Percentiles rank a stretch among this genome's conserved stretches.
phyloP scores from a whole-genome alignment of 2,113 vertebrate genomes.

The Nansenia antarctica region DNA sequence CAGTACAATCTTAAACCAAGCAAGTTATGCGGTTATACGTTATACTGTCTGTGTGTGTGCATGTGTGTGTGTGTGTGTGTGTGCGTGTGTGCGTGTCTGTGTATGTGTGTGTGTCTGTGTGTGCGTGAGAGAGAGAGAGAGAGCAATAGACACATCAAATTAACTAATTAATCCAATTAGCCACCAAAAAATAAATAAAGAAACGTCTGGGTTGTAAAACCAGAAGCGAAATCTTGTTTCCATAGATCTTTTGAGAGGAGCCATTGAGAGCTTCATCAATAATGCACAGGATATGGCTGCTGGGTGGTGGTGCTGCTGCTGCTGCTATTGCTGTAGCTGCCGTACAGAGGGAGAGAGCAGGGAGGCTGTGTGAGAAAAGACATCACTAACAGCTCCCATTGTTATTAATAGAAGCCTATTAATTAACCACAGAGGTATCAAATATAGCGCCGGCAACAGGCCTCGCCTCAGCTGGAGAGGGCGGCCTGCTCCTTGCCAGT shows the following conservation, averaged over 20 bases:
- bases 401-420: slow-evolving; percentile 77
- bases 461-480: slow-evolving; percentile 58
- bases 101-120: not conserved
- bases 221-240: slow-evolving; percentile 31
- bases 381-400: slow-evolving; percentile 60
- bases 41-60: too few relatives aligned
- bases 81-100: not conserved
- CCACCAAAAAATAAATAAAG: too few relatives aligned
- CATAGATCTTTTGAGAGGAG: slow-evolving; percentile 33
- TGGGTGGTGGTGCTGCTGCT: slow-evolving; percentile 30
- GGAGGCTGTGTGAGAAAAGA: slow-evolving; percentile 48
- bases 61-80: not conserved
- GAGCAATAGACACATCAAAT: too few relatives aligned
- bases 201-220: slow-evolving; percentile 4
- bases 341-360: too few relatives aligned
- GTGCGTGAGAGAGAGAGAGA: too few relatives aligned
- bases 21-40: too few relatives aligned
- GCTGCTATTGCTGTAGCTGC: too few relatives aligned
- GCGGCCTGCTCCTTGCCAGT: slow-evolving; percentile 20
- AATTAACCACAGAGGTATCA: slow-evolving; percentile 73
- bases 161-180: too few relatives aligned
- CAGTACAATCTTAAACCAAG: too few relatives aligned
- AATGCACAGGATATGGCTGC: slow-evolving; percentile 28
- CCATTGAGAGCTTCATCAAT: slow-evolving; percentile 55
- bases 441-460: slow-evolving; percentile 71